Percentiles rank a stretch among this genome's conserved stretches.
Evolutionary conservation across 2,113 vertebrate genomes (phyloP).

Genomic region (Amia ocellicauda): DNA sequence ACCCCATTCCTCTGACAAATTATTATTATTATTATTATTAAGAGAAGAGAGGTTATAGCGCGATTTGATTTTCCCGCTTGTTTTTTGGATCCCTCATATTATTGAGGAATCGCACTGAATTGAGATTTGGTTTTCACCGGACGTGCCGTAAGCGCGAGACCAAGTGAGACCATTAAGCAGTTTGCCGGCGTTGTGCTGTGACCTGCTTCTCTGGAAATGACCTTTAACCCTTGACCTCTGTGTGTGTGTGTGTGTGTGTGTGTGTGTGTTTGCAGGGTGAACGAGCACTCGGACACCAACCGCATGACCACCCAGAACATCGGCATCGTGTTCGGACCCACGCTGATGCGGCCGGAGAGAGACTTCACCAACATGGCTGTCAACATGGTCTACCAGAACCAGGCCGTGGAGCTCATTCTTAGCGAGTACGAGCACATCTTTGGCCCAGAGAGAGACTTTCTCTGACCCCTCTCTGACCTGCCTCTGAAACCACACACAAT

Average conservation of each 20-base stretch:
- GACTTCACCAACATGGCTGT: slow-evolving; percentile 76
- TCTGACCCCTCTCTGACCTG: slow-evolving; percentile 11
- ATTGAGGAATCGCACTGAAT: too few species aligned
- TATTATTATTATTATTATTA: too few species aligned
- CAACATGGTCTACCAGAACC: slow-evolving; percentile 78
- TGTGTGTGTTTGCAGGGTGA: slow-evolving; percentile 63
- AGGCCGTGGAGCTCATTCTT: slow-evolving; percentile 84
- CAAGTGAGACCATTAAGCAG: too few species aligned
- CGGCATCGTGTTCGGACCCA: slow-evolving; percentile 90
- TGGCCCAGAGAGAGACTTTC: slow-evolving; percentile 34
- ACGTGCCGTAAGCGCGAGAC: too few species aligned
- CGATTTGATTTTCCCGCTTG: too few species aligned
- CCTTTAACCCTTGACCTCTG: not conserved
- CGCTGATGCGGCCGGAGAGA: slow-evolving; percentile 78
- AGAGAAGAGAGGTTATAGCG: too few species aligned
- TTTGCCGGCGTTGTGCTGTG: too few species aligned
- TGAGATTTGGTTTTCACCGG: too few species aligned
- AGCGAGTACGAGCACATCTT: slow-evolving; percentile 71
- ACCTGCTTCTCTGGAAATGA: too few species aligned
- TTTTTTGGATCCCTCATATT: too few species aligned
- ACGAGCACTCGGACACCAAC: slow-evolving; percentile 69
- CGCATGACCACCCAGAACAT: slow-evolving; percentile 90
- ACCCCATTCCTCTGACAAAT: too few species aligned
- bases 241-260: not conserved
- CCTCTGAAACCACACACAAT: not conserved